Evolutionary conservation across 2,797 vertebrate species (phyloP).

Genomic region (Pteropus rufus): DNA sequence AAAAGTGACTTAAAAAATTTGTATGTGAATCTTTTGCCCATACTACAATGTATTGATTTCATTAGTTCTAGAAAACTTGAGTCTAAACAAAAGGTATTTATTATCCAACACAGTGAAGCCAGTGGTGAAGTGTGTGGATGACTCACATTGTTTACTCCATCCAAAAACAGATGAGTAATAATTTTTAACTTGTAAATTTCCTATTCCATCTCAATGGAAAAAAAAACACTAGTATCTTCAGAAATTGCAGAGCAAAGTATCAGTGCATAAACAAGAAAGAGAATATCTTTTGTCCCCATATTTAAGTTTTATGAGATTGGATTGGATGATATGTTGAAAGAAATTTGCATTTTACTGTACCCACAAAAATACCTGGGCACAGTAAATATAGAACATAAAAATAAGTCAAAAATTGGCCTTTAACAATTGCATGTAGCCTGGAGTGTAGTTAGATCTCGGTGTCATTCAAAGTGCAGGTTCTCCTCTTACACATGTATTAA

Average conservation of each 20-base stretch:
- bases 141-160: neutral
- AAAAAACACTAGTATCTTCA: neutral
- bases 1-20: neutral
- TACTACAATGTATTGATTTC: conserved; percentile 11
- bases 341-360: conserved; percentile 1
- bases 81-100: neutral
- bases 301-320: conserved; percentile 24
- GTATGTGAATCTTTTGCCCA: neutral
- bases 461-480: neutral
- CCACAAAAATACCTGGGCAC: neutral
- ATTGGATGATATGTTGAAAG: neutral
- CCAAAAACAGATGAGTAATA: neutral
- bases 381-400: conserved; percentile 8
- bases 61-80: neutral
- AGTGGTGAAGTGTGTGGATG: neutral
- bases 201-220: conserved; percentile 33
- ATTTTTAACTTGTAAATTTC: conserved; percentile 49
- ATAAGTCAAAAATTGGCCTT: neutral
- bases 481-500: neutral
- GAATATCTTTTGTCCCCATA: neutral
- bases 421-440: neutral
- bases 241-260: conserved; percentile 19
- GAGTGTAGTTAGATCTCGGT: neutral
- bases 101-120: neutral
- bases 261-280: neutral